A percentile compares a stretch with the other conserved stretches of the same genome.
These are phyloP conservation scores for Mormoops blainvillei DNA, from an alignment of 2,113 vertebrate species.

Conservation along the genomic window DNA sequence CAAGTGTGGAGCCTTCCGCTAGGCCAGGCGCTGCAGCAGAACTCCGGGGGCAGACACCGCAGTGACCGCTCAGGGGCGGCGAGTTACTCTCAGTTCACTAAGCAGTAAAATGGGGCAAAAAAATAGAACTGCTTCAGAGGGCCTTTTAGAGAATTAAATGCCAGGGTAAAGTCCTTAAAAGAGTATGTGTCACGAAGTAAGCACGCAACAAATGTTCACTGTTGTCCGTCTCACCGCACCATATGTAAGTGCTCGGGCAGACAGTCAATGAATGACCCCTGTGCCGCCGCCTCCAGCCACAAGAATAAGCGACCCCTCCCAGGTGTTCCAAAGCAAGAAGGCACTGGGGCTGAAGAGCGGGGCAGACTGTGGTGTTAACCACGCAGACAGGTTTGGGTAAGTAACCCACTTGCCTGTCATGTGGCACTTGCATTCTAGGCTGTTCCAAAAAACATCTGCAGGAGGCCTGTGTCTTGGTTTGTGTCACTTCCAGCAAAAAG, in stretches of 20 bases:
- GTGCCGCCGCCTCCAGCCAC: background rate
- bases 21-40: background rate
- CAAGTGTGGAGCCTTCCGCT: background rate
- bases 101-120: background rate
- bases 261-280: background rate
- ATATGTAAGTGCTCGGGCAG: background rate
- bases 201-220: background rate
- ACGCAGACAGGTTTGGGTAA: background rate
- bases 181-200: background rate
- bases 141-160: background rate
- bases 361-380: background rate
- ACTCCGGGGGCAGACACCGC: fast-evolving
- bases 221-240: background rate
- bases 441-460: background rate
- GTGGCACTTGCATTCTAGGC: background rate
- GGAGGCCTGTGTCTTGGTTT: background rate
- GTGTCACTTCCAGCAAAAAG: background rate
- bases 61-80: background rate
- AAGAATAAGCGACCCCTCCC: background rate
- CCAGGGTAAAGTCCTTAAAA: background rate
- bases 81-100: background rate
- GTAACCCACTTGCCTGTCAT: background rate
- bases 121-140: background rate
- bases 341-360: background rate
- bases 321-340: background rate